Evolutionary conservation across 2,888 invertebrate genomes (phyloP).

Genomic region (Sphaerophoria taeniata): DNA sequence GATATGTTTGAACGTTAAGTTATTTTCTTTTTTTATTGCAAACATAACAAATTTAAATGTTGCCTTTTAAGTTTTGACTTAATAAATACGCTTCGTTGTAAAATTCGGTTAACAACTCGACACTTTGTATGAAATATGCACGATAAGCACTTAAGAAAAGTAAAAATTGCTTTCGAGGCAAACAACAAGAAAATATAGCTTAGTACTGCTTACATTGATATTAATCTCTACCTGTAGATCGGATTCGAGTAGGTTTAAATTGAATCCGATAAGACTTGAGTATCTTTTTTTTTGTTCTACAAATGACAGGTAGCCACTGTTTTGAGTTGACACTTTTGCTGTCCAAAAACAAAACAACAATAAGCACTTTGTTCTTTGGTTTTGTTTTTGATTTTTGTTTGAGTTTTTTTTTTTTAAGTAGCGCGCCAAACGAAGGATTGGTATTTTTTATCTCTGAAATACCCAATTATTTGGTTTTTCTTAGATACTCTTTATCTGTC

Average conservation of each 20-base stretch:
- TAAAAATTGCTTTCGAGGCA: slow-evolving; percentile 29
- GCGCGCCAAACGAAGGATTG: slow-evolving; percentile 4
- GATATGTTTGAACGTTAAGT: slow-evolving; percentile 12
- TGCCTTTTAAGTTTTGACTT: slow-evolving; percentile 36
- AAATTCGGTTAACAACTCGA: slow-evolving; percentile 59
- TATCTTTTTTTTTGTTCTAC: slow-evolving; percentile 1
- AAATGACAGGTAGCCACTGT: background rate
- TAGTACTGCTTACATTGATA: slow-evolving; percentile 50
- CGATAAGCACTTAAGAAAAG: slow-evolving; percentile 46
- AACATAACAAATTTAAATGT: slow-evolving; percentile 45
- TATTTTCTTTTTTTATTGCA: slow-evolving; percentile 30
- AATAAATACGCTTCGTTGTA: slow-evolving; percentile 36
- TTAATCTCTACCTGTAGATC: slow-evolving; percentile 53
- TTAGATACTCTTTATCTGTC: slow-evolving; percentile 9
- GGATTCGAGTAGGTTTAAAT: slow-evolving; percentile 24
- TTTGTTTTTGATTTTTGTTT: background rate
- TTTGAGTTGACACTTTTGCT: background rate
- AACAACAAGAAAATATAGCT: slow-evolving; percentile 10
- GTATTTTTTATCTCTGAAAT: slow-evolving; percentile 4
- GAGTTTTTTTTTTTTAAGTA: background rate
- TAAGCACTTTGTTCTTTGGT: background rate
- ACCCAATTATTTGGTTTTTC: slow-evolving; percentile 2
- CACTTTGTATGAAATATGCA: slow-evolving; percentile 54
- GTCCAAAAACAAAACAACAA: background rate
- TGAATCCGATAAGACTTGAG: slow-evolving; percentile 7